Conservation (phyloP, 2,113 vertebrate species). For the Pterocles burchelli region DNA sequence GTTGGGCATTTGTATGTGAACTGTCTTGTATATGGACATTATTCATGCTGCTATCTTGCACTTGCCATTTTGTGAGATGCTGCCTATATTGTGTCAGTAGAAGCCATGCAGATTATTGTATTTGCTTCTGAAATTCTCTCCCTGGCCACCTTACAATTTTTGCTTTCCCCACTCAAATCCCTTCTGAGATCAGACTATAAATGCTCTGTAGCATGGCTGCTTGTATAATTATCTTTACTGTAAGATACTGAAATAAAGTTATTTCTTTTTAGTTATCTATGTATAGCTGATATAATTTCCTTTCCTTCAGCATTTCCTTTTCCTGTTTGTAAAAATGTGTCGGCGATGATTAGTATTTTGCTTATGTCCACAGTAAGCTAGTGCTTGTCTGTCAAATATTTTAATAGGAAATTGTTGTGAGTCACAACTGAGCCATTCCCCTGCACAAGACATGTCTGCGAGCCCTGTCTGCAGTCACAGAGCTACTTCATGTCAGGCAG, state of each 20-base stretch:
- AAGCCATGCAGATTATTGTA: neutral
- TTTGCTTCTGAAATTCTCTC: neutral
- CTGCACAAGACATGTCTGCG: neutral
- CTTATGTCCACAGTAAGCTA: neutral
- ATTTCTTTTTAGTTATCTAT: neutral
- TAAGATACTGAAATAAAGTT: neutral
- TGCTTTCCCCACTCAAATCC: neutral
- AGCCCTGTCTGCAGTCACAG: slow-evolving; percentile 20
- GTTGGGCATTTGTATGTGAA: neutral
- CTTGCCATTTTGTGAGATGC: neutral
- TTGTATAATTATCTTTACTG: neutral
- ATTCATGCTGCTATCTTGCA: neutral
- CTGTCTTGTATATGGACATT: neutral
- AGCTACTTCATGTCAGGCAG: slow-evolving; percentile 2
- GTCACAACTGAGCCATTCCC: neutral
- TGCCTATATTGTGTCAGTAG: neutral
- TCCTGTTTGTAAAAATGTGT: neutral
- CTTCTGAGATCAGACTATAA: neutral
- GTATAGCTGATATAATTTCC: neutral
- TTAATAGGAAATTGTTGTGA: slow-evolving; percentile 40
- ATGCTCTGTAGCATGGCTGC: neutral
- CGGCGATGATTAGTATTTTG: neutral
- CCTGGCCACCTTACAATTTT: neutral
- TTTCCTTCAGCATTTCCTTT: neutral
- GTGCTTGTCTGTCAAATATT: slow-evolving; percentile 34